phyloP scores from a whole-genome alignment of 2,113 vertebrate genomes.

The Petromus typicus region DNA sequence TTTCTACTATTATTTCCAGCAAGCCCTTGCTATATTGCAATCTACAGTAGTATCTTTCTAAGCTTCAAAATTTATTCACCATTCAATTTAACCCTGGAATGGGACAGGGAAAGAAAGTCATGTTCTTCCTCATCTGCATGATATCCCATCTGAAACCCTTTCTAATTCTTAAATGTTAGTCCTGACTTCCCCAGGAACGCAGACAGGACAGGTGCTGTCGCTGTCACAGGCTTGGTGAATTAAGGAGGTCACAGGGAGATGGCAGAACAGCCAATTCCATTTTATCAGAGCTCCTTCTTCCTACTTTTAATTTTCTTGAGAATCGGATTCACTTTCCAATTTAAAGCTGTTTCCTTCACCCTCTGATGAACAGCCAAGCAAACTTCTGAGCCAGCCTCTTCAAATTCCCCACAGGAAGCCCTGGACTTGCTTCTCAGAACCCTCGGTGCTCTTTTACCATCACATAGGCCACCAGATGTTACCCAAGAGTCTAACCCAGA shows the following conservation, averaged over 20 bases:
- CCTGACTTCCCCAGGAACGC: background rate
- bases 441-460: background rate
- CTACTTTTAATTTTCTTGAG: background rate
- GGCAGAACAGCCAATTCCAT: background rate
- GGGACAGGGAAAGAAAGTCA: slow-evolving; percentile 27
- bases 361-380: slow-evolving; percentile 19
- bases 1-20: background rate
- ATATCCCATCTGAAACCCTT: background rate
- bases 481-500: background rate
- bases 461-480: background rate
- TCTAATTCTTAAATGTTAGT: background rate
- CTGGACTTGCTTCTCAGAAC: background rate
- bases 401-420: background rate
- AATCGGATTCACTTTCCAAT: slow-evolving; percentile 17
- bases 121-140: slow-evolving; percentile 42
- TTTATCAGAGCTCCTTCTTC: background rate
- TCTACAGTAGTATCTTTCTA: slow-evolving; percentile 23
- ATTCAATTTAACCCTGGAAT: slow-evolving; percentile 23
- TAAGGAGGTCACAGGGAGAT: background rate
- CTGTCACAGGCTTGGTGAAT: background rate
- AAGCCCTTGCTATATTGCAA: background rate
- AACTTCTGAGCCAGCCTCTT: slow-evolving; percentile 24
- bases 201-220: background rate
- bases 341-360: background rate
- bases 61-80: slow-evolving; percentile 52